phyloP scores from a whole-genome alignment of 2,797 vertebrate genomes.

The Centroberyx gerrardi region DNA sequence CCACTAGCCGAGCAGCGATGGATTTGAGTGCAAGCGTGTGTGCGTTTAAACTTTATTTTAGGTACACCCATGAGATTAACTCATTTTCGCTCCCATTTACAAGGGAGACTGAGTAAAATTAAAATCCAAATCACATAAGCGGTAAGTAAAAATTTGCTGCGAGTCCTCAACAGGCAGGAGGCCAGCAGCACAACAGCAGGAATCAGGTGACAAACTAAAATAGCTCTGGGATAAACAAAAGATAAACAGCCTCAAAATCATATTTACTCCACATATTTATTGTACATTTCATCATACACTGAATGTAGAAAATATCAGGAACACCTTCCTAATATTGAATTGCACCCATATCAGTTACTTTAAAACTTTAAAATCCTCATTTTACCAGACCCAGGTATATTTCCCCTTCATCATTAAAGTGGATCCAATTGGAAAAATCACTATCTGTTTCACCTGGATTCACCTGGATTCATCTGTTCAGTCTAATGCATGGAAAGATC shows the following conservation, averaged over 20 bases:
- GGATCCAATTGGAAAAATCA: too few species aligned
- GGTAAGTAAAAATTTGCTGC: slow-evolving; percentile 29
- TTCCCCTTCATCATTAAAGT: too few species aligned
- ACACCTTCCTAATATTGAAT: too few species aligned
- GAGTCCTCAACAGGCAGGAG: slow-evolving; percentile 34
- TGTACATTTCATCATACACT: too few species aligned
- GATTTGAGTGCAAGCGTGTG: slow-evolving; percentile 22
- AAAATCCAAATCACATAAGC: slow-evolving; percentile 52
- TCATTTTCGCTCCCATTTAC: slow-evolving; percentile 56
- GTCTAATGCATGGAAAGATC: too few species aligned
- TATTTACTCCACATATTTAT: too few species aligned
- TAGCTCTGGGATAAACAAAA: slow-evolving; percentile 45
- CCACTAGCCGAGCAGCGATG: slow-evolving; percentile 8
- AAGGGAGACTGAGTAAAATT: slow-evolving; percentile 46
- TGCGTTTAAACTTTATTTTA: slow-evolving; percentile 51
- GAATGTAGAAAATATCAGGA: too few species aligned
- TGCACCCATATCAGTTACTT: too few species aligned
- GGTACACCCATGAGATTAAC: slow-evolving; percentile 44
- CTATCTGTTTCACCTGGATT: too few species aligned
- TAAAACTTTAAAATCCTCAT: too few species aligned
- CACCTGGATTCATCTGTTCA: too few species aligned
- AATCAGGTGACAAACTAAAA: slow-evolving; percentile 42
- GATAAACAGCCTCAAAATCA: slow-evolving; percentile 21
- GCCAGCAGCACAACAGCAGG: slow-evolving; percentile 29
- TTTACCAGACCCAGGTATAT: too few species aligned